Evolutionary conservation across 2,113 vertebrate genomes (phyloP).

Genomic region (Lamprologus sp.): DNA sequence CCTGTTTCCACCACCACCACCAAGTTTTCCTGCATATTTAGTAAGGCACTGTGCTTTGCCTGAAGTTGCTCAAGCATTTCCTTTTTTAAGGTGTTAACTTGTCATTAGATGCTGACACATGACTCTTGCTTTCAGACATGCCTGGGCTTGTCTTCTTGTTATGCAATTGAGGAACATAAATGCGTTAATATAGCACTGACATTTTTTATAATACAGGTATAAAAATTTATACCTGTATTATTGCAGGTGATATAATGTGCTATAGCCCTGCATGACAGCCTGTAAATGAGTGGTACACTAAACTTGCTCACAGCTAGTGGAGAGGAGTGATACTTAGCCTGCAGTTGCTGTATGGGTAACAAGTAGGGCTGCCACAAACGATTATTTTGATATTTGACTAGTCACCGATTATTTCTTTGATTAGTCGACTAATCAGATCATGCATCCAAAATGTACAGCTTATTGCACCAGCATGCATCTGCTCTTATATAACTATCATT

Average conservation of each 20-base stretch:
- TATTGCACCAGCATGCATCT: neutral
- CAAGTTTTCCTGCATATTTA: neutral
- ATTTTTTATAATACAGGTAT: neutral
- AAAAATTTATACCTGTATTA: neutral
- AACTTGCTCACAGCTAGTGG: neutral
- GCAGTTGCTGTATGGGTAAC: neutral
- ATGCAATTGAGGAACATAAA: rapidly evolving
- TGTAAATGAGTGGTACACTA: neutral
- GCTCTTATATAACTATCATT: neutral
- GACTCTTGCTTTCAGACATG: neutral
- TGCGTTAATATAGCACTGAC: neutral
- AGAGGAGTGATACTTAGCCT: neutral
- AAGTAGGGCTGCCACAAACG: neutral
- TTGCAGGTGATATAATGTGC: neutral
- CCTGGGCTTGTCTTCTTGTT: neutral
- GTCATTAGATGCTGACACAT: neutral
- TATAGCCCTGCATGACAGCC: neutral
- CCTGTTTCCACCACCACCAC: neutral
- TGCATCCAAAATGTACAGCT: neutral
- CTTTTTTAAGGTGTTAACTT: neutral
- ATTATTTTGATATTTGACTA: neutral
- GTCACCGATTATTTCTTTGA: neutral
- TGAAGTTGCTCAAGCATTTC: neutral
- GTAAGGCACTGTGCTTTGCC: neutral
- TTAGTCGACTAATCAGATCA: neutral